Percentiles rank a stretch among this genome's conserved stretches.
These are phyloP conservation scores for Schlechtendalia chinensis DNA, from an alignment of 1,140 invertebrate species.

Conservation along the genomic window DNA sequence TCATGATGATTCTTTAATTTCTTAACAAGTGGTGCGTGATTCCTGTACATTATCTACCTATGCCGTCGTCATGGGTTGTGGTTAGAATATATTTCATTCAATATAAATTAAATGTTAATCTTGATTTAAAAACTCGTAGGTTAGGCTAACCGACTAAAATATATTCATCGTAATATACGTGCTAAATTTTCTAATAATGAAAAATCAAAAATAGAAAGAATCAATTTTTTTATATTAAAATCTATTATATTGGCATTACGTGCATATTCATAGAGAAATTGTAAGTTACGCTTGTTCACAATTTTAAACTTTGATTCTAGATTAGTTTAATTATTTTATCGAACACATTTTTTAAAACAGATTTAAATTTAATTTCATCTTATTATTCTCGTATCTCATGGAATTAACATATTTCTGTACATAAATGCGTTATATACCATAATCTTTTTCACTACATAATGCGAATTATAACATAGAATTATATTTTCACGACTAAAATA, in stretches of 20 bases:
- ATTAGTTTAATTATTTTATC: too few relatives aligned
- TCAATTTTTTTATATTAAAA: not conserved
- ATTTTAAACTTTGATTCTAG: too few relatives aligned
- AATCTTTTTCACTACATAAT: not conserved
- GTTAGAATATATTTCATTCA: not conserved
- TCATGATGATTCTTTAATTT: constrained; percentile 19
- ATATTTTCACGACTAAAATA: not conserved
- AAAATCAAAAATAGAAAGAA: not conserved
- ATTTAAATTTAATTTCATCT: too few relatives aligned
- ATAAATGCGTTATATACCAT: too few relatives aligned
- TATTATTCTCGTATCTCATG: too few relatives aligned
- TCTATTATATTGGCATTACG: not conserved
- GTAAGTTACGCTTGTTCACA: too few relatives aligned
- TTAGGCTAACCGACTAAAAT: not conserved
- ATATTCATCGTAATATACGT: not conserved
- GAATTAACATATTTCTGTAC: too few relatives aligned
- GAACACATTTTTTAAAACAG: too few relatives aligned
- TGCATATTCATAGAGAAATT: too few relatives aligned
- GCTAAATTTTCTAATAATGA: constrained; percentile 4
- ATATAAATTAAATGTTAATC: not conserved
- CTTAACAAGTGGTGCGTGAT: constrained; percentile 21
- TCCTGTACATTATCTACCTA: not conserved
- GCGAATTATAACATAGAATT: not conserved
- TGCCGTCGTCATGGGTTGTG: constrained; percentile 17
- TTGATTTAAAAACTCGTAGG: not conserved